Evolutionary conservation across 2,888 invertebrate species (phyloP), one percentile per base, ranked within the genome.

Genomic region (Pharmacophagus antenor): DNA sequence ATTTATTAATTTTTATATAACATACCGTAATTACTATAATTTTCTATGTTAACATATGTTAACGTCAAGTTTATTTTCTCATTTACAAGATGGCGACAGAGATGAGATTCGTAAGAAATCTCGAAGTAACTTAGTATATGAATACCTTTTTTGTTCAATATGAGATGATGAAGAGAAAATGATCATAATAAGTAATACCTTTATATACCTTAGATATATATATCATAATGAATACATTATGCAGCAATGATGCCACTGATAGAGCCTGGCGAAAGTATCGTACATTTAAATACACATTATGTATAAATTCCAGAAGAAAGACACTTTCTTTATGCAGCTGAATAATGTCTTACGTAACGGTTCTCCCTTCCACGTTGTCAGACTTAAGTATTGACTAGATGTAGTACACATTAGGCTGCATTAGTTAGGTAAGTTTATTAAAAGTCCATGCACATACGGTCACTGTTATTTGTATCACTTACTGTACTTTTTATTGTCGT

Each of bases 311-410:
- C 56, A 21, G 46, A 56, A 56, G 60, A 62, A 44, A 56, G 65
- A 62, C 67, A 66, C 72, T 71, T 72, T 72, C 70, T 67, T 68
- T 66, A 63, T 62, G 65, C 66, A 67, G 66, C 65, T 65, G 63
- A 64, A 65, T 66, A 65, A 58, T 63, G 60, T 64, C 64, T 67
- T 67, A 65, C 52, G 60, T 65, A 67, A 69, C 68, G 67, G 67
- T 67, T 57, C 65, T 63, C 62, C 50, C 23, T 53, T 27, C 23
- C 20, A 49, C 44, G 17, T 23, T 21, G 20, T 49, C 18, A 42
- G 49, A 27, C 31, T 17, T 20, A 53, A 23, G 41, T 48, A 41
- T 48, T 44, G 50, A 23, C 31, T 7, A 46, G 12, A 50, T 49
- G 25, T 44, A 20, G 23, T 41, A 22, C 41, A 37, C 47, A 18